phyloP scores from a whole-genome alignment of 2,113 vertebrate species.

The Oryzias melastigma region DNA sequence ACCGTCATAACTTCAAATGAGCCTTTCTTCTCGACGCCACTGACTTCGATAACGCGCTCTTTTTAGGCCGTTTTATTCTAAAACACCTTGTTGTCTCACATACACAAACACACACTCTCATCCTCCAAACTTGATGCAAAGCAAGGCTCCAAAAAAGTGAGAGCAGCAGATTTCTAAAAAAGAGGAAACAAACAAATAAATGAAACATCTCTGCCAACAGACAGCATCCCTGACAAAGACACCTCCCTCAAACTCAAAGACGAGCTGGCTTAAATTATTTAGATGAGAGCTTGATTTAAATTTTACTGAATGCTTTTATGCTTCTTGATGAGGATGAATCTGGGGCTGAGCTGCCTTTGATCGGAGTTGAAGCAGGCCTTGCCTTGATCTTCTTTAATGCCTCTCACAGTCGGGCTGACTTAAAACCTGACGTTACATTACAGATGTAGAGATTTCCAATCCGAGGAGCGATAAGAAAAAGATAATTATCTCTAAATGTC shows the following conservation, averaged over 20 bases:
- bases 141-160: neutral
- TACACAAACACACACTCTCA: neutral
- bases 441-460: conserved; percentile 3
- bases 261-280: conserved; percentile 56
- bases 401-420: conserved; percentile 22
- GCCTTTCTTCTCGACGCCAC: conserved; percentile 34
- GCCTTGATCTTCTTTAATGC: conserved; percentile 54
- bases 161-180: conserved; percentile 26
- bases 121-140: neutral
- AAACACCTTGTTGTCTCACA: neutral
- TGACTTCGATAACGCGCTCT: conserved; percentile 52
- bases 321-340: conserved; percentile 60
- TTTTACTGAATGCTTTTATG: conserved; percentile 50
- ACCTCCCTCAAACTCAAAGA: conserved; percentile 3
- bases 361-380: conserved; percentile 38
- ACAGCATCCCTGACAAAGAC: conserved; percentile 12
- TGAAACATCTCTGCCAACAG: conserved; percentile 42
- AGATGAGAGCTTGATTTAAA: conserved; percentile 55
- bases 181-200: conserved; percentile 39
- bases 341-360: conserved; percentile 62
- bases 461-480: conserved; percentile 11
- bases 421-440: conserved; percentile 25
- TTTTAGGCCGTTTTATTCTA: conserved; percentile 30
- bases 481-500: conserved; percentile 14
- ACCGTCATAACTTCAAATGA: conserved; percentile 53